Conservation (phyloP, 2,797 vertebrate genomes). For the Thripadectes ignobilis region DNA sequence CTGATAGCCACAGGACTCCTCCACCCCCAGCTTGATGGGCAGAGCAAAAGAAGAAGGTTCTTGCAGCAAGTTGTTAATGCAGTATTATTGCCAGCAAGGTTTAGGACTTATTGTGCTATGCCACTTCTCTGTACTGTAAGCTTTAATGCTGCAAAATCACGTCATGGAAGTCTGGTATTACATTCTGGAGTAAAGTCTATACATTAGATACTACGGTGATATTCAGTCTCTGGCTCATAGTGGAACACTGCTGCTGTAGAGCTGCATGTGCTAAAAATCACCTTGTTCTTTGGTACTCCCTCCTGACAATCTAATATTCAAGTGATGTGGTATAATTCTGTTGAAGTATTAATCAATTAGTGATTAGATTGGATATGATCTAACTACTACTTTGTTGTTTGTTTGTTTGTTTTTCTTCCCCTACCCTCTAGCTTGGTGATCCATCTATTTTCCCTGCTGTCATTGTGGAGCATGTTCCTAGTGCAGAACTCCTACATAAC, state of each 20-base stretch:
- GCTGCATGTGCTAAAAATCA: neutral
- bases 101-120: neutral
- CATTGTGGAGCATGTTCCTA: slow-evolving; percentile 92
- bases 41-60: neutral
- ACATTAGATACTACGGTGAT: neutral
- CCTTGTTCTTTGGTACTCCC: neutral
- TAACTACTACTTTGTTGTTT: neutral
- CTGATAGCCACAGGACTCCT: neutral
- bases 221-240: neutral
- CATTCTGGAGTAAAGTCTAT: neutral
- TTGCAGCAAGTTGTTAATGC: neutral
- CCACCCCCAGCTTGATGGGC: neutral
- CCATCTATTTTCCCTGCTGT: slow-evolving; percentile 89
- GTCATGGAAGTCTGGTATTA: neutral
- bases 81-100: neutral
- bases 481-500: slow-evolving; percentile 85
- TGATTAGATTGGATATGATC: neutral
- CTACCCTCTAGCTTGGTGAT: slow-evolving; percentile 80
- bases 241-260: neutral
- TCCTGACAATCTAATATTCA: neutral
- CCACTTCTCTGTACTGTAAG: neutral
- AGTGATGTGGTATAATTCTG: neutral
- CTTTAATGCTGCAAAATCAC: neutral
- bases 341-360: neutral
- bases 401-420: neutral